phyloP scores from a whole-genome alignment of 2,797 vertebrate genomes.

The Anguilla marmorata region DNA sequence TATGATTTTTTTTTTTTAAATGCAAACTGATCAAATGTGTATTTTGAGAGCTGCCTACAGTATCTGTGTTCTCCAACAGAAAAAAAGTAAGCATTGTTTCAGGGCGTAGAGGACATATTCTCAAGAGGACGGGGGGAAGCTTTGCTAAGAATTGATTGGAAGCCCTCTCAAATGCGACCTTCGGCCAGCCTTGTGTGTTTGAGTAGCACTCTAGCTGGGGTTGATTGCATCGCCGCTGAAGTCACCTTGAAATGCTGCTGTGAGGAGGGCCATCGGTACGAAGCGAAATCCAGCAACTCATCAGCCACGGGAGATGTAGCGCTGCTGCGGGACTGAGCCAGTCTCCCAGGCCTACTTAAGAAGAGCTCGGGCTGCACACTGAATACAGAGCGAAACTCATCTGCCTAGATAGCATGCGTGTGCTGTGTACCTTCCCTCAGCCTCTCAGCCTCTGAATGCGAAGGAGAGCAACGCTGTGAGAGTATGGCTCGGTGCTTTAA shows the following conservation, averaged over 20 bases:
- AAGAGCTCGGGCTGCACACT: not conserved
- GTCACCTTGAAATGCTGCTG: slow-evolving; percentile 30
- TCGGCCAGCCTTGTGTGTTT: slow-evolving; percentile 44
- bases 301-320: not conserved
- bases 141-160: slow-evolving; percentile 23
- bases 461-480: not conserved
- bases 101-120: not conserved
- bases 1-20: not conserved
- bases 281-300: slow-evolving; percentile 15
- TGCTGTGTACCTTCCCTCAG: not conserved
- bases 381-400: slow-evolving; percentile 24
- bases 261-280: not conserved
- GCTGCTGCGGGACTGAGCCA: slow-evolving; percentile 17
- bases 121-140: not conserved
- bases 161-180: slow-evolving; percentile 39
- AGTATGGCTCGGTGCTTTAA: not conserved
- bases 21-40: not conserved
- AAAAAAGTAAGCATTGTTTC: not conserved
- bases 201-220: not conserved
- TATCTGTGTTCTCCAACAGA: not conserved
- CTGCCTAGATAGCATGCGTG: not conserved
- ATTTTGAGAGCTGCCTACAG: not conserved
- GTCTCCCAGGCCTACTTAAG: slow-evolving; percentile 22
- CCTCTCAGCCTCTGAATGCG: not conserved
- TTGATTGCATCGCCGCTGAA: slow-evolving; percentile 19